Evolutionary conservation across 2,888 invertebrate species (phyloP).

Genomic region (Lasioglossum malachurum): DNA sequence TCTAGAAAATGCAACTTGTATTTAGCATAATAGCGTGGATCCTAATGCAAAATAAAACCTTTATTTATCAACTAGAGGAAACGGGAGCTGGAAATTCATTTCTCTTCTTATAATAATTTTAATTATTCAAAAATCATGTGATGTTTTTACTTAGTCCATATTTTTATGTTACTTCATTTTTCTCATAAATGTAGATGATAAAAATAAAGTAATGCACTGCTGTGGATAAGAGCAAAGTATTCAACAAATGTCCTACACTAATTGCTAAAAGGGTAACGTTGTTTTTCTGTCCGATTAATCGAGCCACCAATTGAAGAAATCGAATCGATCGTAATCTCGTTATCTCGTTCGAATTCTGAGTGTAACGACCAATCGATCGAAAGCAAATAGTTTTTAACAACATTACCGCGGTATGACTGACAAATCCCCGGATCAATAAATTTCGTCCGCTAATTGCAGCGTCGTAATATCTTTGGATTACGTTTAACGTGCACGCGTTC

Average conservation of each 20-base stretch:
- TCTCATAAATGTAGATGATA: no score
- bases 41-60: background rate
- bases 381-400: background rate
- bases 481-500: conserved; percentile 12
- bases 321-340: background rate
- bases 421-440: conserved; percentile 18
- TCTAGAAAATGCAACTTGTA: background rate
- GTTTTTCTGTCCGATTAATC: background rate
- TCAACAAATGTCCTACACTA: background rate
- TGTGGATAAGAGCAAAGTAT: background rate
- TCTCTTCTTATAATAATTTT: background rate
- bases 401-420: background rate
- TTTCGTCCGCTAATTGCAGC: conserved; percentile 47
- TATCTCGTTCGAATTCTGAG: background rate
- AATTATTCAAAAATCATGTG: background rate
- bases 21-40: background rate
- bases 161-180: no score
- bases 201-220: background rate
- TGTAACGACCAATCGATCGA: background rate
- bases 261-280: background rate
- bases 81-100: background rate
- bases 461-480: conserved; percentile 59
- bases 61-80: background rate
- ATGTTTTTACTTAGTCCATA: no score
- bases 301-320: background rate